Base-by-base conservation (phyloP, 1,140 invertebrate genomes). In the Mycetomoellerius zeteki region DNA sequence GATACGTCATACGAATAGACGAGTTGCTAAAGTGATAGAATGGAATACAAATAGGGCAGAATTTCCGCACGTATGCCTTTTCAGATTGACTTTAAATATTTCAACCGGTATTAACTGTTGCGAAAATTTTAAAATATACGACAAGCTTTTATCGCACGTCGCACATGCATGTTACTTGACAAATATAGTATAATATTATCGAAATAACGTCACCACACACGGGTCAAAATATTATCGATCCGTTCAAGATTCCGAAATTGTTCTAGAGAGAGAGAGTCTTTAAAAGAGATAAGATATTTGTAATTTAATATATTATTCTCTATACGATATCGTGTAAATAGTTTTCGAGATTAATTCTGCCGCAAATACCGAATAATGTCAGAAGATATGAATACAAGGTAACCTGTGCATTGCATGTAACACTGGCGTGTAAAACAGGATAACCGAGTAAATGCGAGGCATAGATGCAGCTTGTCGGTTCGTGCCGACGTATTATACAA, bases 401-500 rank as follows among this genome's bases (percentile, higher is more conserved):
- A 30, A n/a, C 16, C 43, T 19, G 77, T 54, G 64, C 50, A 21
- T 71, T 6, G 77, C 80, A 43, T 58, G 37, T 47, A 82, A 60
- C 37, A 24, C 33, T 21, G 67, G 67, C 80, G 52, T 82, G 80
- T 82, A 82, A 82, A 72, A 58, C 33, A 73, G 67, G 24, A 73
- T 82, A 37, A 33, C 24, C 67, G 67, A 43, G 37, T 82, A 82
- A 82, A 60, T 24, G 67, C 67, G 67, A 47, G 52, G 52, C 33
- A 21, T 73, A 47, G 80, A 60, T 47, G 80, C 47, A 71, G 47
- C 47, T 73, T 82, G 80, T 73, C 52, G 67, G 67, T 47, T 72
- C 65, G 78, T 58, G 67, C 50, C 80, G 24, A 24, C 60, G 24
- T 82, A 81, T 81, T 81, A 54, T 56, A 81, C 64, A 65, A 65